phyloP scores from a whole-genome alignment of 1,140 invertebrate species.

The Drosophila bifasciata region DNA sequence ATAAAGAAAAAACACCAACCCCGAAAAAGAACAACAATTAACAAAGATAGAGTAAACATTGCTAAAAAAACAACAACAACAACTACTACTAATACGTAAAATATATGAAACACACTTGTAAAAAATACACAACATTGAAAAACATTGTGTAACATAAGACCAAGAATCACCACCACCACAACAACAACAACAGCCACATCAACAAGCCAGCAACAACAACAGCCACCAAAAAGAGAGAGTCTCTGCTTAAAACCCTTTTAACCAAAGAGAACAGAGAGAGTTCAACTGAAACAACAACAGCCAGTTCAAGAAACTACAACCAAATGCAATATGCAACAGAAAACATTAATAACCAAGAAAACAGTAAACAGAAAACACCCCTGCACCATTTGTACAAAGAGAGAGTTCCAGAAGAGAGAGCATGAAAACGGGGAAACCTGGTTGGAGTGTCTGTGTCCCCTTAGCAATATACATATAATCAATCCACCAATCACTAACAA shows the following conservation, averaged over 20 bases:
- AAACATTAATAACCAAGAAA: slow-evolving; percentile 36
- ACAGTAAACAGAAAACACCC: slow-evolving; percentile 8
- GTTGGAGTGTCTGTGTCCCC: too few relatives aligned
- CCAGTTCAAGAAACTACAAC: neutral
- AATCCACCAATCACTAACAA: too few relatives aligned
- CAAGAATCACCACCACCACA: slow-evolving; percentile 63
- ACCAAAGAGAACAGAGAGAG: slow-evolving; percentile 6
- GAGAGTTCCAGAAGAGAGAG: neutral
- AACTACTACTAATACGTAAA: slow-evolving; percentile 36
- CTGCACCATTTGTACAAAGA: slow-evolving; percentile 33
- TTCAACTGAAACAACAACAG: slow-evolving; percentile 1
- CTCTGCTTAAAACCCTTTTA: slow-evolving; percentile 9
- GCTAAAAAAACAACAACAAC: too few relatives aligned
- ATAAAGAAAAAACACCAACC: slow-evolving; percentile 25
- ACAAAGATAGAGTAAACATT: slow-evolving; percentile 6
- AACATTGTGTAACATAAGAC: slow-evolving; percentile 70
- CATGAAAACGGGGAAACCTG: too few relatives aligned
- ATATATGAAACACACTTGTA: slow-evolving; percentile 34
- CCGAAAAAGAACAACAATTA: slow-evolving; percentile 39
- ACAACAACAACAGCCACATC: slow-evolving; percentile 39
- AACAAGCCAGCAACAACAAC: slow-evolving; percentile 55
- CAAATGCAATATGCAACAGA: slow-evolving; percentile 30
- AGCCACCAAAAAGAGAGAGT: slow-evolving; percentile 22
- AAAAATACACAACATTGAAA: slow-evolving; percentile 29
- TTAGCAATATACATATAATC: too few relatives aligned